These are phyloP conservation scores for Paratilapia polleni DNA, from an alignment of 2,113 vertebrate species.

Conservation along the genomic window DNA sequence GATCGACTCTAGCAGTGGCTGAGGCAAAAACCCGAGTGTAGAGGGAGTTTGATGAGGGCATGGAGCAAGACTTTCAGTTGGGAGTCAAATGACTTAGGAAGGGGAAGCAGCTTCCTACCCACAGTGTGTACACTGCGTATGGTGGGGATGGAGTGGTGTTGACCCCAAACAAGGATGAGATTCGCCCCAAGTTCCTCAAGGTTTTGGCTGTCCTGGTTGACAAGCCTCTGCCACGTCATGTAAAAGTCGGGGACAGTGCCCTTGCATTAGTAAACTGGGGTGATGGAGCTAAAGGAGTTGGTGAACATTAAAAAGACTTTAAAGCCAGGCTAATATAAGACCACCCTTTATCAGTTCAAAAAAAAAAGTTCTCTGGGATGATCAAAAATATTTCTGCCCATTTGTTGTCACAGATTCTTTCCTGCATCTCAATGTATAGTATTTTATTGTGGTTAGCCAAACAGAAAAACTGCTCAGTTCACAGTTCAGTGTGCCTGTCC, in stretches of 20 bases:
- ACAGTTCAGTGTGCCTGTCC: not conserved
- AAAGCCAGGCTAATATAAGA: too few relatives aligned
- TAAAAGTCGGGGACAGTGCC: not conserved
- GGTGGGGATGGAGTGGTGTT: not conserved
- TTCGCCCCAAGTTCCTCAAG: not conserved
- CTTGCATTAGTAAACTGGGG: too few relatives aligned
- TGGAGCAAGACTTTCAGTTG: not conserved
- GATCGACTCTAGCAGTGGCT: too few relatives aligned
- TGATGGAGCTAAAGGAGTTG: not conserved
- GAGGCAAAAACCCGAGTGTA: too few relatives aligned
- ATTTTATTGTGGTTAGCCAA: not conserved
- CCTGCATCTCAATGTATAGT: not conserved
- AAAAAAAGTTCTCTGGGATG: not conserved
- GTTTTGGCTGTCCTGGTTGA: not conserved
- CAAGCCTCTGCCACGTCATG: not conserved
- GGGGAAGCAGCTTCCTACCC: not conserved
- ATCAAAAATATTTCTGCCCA: not conserved
- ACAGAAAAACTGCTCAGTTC: not conserved
- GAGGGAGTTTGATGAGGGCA: not conserved
- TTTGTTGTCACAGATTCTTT: not conserved
- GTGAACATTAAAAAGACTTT: too few relatives aligned
- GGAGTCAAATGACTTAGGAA: too few relatives aligned
- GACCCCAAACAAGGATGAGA: not conserved
- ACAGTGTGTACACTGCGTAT: not conserved
- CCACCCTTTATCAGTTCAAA: not conserved